phyloP scores from a whole-genome alignment of 30 jellyfish, hydroid and myxozoan species.

The Clytia hemisphaerica region DNA sequence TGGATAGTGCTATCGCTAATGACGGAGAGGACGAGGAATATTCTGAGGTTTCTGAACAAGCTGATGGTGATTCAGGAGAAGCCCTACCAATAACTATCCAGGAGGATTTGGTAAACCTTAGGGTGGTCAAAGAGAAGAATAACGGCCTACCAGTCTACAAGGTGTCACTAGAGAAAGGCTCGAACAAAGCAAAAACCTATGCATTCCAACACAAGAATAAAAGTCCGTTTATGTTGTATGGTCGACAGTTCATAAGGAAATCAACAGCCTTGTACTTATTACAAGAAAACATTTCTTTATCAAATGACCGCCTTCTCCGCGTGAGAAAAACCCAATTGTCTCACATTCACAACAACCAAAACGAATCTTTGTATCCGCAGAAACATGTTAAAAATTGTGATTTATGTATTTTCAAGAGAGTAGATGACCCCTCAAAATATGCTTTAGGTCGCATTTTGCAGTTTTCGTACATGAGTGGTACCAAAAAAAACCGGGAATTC shows the following conservation, averaged over 20 bases:
- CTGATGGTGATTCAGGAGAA: not conserved
- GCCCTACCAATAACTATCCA: constrained; percentile 1
- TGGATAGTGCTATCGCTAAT: constrained; percentile 18
- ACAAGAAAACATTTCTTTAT: constrained; percentile 12
- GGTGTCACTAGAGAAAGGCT: too few species aligned
- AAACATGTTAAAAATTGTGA: too few species aligned
- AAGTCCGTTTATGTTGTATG: constrained; percentile 24
- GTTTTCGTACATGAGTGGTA: too few species aligned
- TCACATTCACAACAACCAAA: too few species aligned
- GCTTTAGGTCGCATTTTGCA: too few species aligned
- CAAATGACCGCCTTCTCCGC: constrained; percentile 10
- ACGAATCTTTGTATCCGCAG: too few species aligned
- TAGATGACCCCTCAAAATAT: too few species aligned
- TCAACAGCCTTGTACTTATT: constrained; percentile 4
- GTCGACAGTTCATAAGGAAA: constrained; percentile 6
- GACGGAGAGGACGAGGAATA: constrained; percentile 14
- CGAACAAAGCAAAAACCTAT: too few species aligned
- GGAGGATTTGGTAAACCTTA: constrained; percentile 11
- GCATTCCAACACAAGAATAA: not conserved
- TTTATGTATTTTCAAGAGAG: too few species aligned
- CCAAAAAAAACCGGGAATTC: too few species aligned
- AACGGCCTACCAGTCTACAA: constrained; percentile 9
- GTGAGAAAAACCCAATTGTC: not conserved
- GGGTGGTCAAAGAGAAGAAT: not conserved
- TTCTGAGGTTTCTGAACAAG: constrained; percentile 1